Evolutionary conservation across 1,140 invertebrate genomes (phyloP), one percentile per base, ranked within the genome.

Genomic region (Drosophila tsacasi): DNA sequence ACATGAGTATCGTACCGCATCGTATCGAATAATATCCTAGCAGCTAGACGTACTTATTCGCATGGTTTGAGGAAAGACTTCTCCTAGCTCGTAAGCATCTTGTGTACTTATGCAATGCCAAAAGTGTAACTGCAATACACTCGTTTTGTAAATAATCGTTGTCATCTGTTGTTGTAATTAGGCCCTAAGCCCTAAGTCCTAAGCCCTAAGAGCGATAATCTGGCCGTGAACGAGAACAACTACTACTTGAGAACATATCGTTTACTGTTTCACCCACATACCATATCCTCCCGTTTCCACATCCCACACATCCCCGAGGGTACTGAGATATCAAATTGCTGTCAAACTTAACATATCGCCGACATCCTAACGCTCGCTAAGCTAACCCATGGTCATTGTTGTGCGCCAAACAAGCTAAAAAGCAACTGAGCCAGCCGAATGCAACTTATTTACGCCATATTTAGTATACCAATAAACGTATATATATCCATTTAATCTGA

Each of bases 61-160:
- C 81, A 90, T 90, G 85, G 86, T 90, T 90, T 90, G 85, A 90
- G 81, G 81, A 89, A 90, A 90, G 85, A 90, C 85, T 90, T 90
- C 76, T 90, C 44, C 80, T 82, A 85, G 65, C 71, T 77, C 83
- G 68, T 91, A 90, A 90, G 85, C 76, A 76, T 77, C 68, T 74
- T 73, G 85, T 90, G 75, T 90, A 85, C 71, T 73, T 90, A 80
- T 76, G 78, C 78, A 89, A 84, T 76, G 81, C 81, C 81, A 89
- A 89, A 89, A 84, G 80, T 87, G 79, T 77, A 72, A 74, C 49
- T 71, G 62, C 47, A 79, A 76, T 72, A 61, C 64, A 78, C 69
- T 87, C 76, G 78, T 76, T 79, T 74, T 81, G 81, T 85, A 89
- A 90, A 90, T 89, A 90, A 68, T 84, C 79, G 69, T 79, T 84